Evolutionary conservation across 2,113 vertebrate genomes (phyloP), one percentile per base, ranked within the genome.

Genomic region (Oryzias melastigma): DNA sequence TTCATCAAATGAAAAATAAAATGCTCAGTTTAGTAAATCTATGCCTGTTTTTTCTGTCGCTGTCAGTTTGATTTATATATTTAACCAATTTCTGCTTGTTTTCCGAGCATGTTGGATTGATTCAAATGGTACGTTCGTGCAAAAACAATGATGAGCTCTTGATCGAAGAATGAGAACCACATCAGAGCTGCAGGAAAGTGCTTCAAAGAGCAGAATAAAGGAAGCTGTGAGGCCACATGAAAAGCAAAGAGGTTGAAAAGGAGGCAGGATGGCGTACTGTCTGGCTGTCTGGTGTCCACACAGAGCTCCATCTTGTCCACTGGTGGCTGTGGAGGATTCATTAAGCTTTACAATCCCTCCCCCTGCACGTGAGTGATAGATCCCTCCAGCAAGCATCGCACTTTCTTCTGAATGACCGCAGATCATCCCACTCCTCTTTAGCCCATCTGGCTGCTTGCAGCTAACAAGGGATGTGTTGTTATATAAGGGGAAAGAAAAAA

Each of bases 401-500:
- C 84, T 71, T 83, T 87, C 57, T 64, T 68, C 61, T 48, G 71
- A 80, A 77, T 64, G 44, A 17, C 59, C 55, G 6, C 64, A 57
- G 60, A 72, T 69, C 73, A 68, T 59, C 85, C 78, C 81, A 81
- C 82, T 65, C 86, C 87, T 91, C 92, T 83, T 88, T 91, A 83
- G 89, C 92, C 92, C 93, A 93, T 93, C 93, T 93, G 93, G 70
- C 90, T 82, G 74, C 59, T 91, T 87, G 85, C 76, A 70, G 61
- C 86, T 88, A 91, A 91, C 89, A 88, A 90, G 89, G 77, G 83
- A 51, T 73, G 82, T 84, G 81, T 83, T 87, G 68, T 65, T 80
- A 65, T 66, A 87, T 70, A 84, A 83, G 77, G 45, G 62, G 75
- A 74, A 50, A 82, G 62, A 83, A 73, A 75, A 62, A 57, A 77